Conservation (phyloP, 2,888 invertebrate species). For the Dastarcus helophoroides region DNA sequence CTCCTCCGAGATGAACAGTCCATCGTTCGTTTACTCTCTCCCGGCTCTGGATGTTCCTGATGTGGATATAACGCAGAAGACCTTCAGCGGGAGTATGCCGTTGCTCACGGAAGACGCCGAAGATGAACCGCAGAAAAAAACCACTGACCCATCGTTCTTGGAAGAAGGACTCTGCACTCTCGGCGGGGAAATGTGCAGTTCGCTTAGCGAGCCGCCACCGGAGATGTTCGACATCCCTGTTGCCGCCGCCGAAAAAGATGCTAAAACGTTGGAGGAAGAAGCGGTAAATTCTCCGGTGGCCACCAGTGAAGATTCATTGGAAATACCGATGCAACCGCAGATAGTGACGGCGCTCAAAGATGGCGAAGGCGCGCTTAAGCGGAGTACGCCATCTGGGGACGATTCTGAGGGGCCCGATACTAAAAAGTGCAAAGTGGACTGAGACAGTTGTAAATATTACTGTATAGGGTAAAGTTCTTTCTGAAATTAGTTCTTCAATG, state of each 20-base stretch:
- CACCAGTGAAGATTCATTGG: constrained; percentile 29
- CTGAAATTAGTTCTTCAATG: too few relatives aligned
- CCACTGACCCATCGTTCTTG: constrained; percentile 8
- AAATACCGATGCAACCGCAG: constrained; percentile 34
- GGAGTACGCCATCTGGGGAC: constrained; percentile 1
- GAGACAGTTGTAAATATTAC: constrained; percentile 22
- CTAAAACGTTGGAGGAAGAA: constrained; percentile 5
- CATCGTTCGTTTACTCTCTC: constrained; percentile 31
- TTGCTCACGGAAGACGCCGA: constrained; percentile 45
- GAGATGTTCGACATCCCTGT: constrained; percentile 33
- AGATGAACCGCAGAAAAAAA: too few relatives aligned
- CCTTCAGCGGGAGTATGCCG: constrained; percentile 44
- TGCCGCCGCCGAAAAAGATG: not conserved
- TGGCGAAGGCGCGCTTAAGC: too few relatives aligned
- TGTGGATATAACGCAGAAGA: constrained; percentile 27
- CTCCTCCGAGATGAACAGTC: constrained; percentile 32
- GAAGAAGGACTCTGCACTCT: constrained; percentile 30
- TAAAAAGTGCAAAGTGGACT: constrained; percentile 22
- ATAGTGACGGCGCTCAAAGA: constrained; percentile 24
- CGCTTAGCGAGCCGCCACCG: constrained; percentile 36
- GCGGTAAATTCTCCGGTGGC: constrained; percentile 2
- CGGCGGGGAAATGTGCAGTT: constrained; percentile 34
- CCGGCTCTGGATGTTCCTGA: constrained; percentile 32
- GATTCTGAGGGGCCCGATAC: constrained; percentile 6
- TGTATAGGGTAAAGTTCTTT: constrained; percentile 18